Base-by-base conservation (phyloP, 2,888 invertebrate genomes). In the Drosophila incognita region DNA sequence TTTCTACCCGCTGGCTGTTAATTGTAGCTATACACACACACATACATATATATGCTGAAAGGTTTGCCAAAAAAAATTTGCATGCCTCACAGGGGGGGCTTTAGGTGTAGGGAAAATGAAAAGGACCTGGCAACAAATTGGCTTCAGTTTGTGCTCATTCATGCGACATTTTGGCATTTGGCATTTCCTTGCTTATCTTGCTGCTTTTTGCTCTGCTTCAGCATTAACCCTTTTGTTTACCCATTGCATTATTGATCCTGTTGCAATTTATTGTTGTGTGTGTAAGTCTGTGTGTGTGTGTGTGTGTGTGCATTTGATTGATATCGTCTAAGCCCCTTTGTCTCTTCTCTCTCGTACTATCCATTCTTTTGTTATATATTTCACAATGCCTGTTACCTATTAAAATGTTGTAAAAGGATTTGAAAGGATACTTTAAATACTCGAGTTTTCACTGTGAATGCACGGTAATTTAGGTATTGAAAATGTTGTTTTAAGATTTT, bases 81-180 rank as follows among this genome's bases (percentile, higher is more conserved):
- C 46, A 46, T 46, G 46, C 24, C 46, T 15, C 46, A 15, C 46
- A 46, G 46, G 2, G 24, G 21, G 46, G 24, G 13, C 21, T 46
- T 21, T 46, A 46, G 46, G 24, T 24, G 24, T 2, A 46, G 46
- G 18, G 46, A 7, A 21, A 4, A 21, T 13, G 7, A 46, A 46
- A 21, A 24, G 15, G 46, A 24, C 8, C 46, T 46, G 24, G 24
- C 46, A 24, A 46, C 62, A 61, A 74, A 76, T 77, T 79, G 65
- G 66, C 79, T 61, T 68, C 77, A 79, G 70, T 80, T 74, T 77
- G 69, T 73, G 81, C 73, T 67, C 74, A 77, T 81, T 65, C 74
- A 80, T 69, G 75, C 73, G 70, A 51, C 59, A 49, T 46, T 65
- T 62, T 62, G 63, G 38, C 61, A 69, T 64, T 74, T 62, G 54